Conservation (phyloP, 2,888 invertebrate species). For the Drosophila subsilvestris region DNA sequence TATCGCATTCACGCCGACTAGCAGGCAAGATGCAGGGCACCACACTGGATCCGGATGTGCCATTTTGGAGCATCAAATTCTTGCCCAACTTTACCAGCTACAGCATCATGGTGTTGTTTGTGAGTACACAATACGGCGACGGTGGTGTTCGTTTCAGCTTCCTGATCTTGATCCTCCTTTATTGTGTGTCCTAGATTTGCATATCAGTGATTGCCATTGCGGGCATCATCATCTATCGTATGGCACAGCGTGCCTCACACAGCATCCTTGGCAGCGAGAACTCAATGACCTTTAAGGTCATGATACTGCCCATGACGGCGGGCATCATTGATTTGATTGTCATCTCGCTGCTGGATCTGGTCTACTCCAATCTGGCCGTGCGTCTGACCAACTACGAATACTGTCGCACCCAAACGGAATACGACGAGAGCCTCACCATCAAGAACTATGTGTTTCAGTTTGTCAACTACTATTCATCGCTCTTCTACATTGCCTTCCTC, state of each 20-base stretch:
- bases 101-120: constrained; percentile 86
- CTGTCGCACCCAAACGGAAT: constrained; percentile 92
- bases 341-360: constrained; percentile 90
- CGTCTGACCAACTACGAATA: constrained; percentile 90
- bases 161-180: no score
- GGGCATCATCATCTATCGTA: constrained; percentile 91
- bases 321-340: constrained; percentile 91
- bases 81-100: constrained; percentile 89
- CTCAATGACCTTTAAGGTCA: constrained; percentile 86
- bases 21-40: constrained; percentile 19
- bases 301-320: constrained; percentile 90
- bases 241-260: constrained; percentile 87
- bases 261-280: constrained; percentile 85
- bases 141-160: no score
- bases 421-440: constrained; percentile 93
- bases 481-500: constrained; percentile 93
- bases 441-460: constrained; percentile 95
- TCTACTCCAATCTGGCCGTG: constrained; percentile 88
- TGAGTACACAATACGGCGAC: constrained; percentile 58
- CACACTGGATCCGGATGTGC: constrained; percentile 89
- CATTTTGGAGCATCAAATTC: constrained; percentile 90
- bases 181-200: constrained; percentile 85
- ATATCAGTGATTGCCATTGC: constrained; percentile 90
- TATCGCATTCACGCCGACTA: constrained; percentile 85
- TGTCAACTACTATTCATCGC: constrained; percentile 94